These are phyloP conservation scores for Pseudorhombus dupliciocellatus DNA, from an alignment of 2,113 vertebrate genomes.

Conservation along the genomic window DNA sequence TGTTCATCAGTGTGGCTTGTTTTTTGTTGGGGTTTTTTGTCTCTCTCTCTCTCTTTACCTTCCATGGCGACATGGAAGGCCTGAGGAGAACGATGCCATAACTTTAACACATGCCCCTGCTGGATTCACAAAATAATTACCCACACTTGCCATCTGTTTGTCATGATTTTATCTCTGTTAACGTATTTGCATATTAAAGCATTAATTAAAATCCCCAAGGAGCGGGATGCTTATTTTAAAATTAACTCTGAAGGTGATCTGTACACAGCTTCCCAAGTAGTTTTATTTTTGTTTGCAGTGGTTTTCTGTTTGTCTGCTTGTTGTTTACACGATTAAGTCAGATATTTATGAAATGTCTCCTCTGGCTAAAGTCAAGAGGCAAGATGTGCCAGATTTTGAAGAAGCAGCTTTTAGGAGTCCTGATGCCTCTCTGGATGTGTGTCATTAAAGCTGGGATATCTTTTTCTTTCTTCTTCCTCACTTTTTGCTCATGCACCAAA, in stretches of 20 bases:
- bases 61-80: slow-evolving; percentile 65
- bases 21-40: too few relatives aligned
- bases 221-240: slow-evolving; percentile 79
- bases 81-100: slow-evolving; percentile 75
- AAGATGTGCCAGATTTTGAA: slow-evolving; percentile 63
- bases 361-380: slow-evolving; percentile 67
- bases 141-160: slow-evolving; percentile 85
- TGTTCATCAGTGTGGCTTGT: slow-evolving; percentile 42
- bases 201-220: slow-evolving; percentile 83
- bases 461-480: slow-evolving; percentile 36
- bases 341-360: slow-evolving; percentile 71
- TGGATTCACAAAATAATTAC: slow-evolving; percentile 84
- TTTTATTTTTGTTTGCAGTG: slow-evolving; percentile 75
- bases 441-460: slow-evolving; percentile 62
- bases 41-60: slow-evolving; percentile 11
- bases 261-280: slow-evolving; percentile 65
- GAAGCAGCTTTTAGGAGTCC: slow-evolving; percentile 54
- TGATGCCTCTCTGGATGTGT: slow-evolving; percentile 56
- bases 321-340: slow-evolving; percentile 71
- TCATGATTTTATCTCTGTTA: slow-evolving; percentile 83
- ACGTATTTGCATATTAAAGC: slow-evolving; percentile 86
- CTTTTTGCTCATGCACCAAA: slow-evolving; percentile 42
- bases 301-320: slow-evolving; percentile 65
- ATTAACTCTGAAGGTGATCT: slow-evolving; percentile 77
- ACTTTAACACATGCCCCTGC: slow-evolving; percentile 80